A percentile compares a stretch with the other conserved stretches of the same genome.
These are phyloP conservation scores for Zele albiditarsus DNA, from an alignment of 2,888 invertebrate species.

Conservation along the genomic window DNA sequence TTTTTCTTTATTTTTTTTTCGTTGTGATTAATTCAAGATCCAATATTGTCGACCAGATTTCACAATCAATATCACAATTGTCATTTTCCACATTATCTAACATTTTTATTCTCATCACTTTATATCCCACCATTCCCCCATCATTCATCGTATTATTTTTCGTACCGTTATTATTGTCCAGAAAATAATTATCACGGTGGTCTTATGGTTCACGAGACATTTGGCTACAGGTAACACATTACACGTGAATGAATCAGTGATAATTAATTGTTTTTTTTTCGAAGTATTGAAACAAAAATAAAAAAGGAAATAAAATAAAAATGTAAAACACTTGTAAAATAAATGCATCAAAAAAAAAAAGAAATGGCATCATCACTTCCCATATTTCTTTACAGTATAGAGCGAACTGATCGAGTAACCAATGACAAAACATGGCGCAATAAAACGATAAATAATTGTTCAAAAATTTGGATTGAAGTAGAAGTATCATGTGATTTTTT, in stretches of 20 bases:
- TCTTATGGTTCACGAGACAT: constrained; percentile 68
- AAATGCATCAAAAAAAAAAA: neutral
- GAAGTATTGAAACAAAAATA: neutral
- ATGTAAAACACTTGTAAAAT: neutral
- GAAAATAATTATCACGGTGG: constrained; percentile 60
- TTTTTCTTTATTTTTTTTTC: constrained; percentile 36
- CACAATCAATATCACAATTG: constrained; percentile 36
- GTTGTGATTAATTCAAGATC: neutral
- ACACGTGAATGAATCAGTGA: constrained; percentile 31
- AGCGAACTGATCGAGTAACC: too few species aligned
- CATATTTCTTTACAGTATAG: neutral
- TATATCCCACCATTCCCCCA: neutral
- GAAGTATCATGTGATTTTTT: neutral
- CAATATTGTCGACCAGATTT: constrained; percentile 3
- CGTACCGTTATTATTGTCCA: constrained; percentile 12
- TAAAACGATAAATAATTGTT: too few species aligned
- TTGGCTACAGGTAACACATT: constrained; percentile 68
- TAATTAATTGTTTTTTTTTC: constrained; percentile 26
- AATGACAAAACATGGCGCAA: too few species aligned
- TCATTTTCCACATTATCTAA: neutral
- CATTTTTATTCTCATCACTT: neutral
- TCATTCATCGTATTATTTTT: constrained; percentile 21
- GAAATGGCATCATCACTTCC: neutral
- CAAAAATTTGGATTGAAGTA: too few species aligned
- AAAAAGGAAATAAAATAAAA: neutral